Base-by-base conservation (phyloP, 2,797 vertebrate genomes). In the Leptatherina wallacei region DNA sequence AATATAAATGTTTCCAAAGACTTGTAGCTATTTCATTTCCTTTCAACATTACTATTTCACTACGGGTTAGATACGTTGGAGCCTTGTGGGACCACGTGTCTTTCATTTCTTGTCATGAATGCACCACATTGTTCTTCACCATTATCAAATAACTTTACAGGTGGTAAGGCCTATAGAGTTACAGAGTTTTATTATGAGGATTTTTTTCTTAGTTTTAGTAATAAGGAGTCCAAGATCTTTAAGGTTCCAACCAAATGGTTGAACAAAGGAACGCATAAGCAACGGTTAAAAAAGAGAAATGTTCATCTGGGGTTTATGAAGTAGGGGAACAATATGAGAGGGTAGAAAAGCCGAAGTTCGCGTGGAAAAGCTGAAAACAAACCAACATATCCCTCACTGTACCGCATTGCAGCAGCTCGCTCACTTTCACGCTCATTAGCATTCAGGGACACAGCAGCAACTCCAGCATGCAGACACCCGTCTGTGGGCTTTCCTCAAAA, bases 371-470 rank as follows among this genome's bases (percentile, higher is more conserved):
- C 49, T 33, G 27, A 10, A 29, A 68, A 49, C 2, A 65, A 57
- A 59, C 24, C 20, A 67, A 68, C 65, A 44, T 64, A 86, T 71
- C 65, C 70, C 73, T 76, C 71, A 65, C 72, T 79, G 84, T 94
- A 93, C 94, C 94, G 94, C 94, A 95, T 91, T 95, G 94, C 94
- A 95, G 93, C 89, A 93, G 71, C 90, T 77, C 56, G 35, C 83
- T 89, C 65, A 65, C 83, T 90, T 91, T 83, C 85, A 71, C 77
- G 65, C 88, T 93, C 88, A 92, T 94, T 91, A 92, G 83, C 88
- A 94, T 94, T 92, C 90, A 81, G 63, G 74, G 60, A 80, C 76
- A 77, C 61, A 84, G 73, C 77, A 66, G 75, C 83, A 54, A 65
- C 69, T 73, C 77, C 80, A 79, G 70, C 73, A 54, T 73, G 30